Evolutionary conservation across 2,888 invertebrate genomes (phyloP).

Genomic region (Orgyia antiqua): DNA sequence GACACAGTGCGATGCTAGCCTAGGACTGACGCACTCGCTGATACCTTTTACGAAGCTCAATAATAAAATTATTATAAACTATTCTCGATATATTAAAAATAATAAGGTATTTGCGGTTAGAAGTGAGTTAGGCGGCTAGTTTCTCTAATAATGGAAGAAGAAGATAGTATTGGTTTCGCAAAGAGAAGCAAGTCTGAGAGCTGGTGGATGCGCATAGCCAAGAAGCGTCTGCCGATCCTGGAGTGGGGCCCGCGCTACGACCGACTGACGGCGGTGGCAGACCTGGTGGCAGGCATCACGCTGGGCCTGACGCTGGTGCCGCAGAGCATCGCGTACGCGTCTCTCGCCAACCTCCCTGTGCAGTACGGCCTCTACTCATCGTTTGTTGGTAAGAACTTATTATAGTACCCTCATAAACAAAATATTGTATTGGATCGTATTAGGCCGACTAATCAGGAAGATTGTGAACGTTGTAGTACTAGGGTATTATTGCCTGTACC

Average conservation of each 20-base stretch:
- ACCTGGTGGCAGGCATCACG: slow-evolving; percentile 92
- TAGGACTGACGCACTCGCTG: no score
- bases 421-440: no score
- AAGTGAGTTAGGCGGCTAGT: no score
- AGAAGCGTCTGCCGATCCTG: slow-evolving; percentile 70
- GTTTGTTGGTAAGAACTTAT: slow-evolving; percentile 82
- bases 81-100: no score
- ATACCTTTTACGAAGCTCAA: no score
- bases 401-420: no score
- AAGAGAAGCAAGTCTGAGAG: slow-evolving; percentile 12
- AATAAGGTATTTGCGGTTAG: no score
- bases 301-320: slow-evolving; percentile 95
- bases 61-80: no score
- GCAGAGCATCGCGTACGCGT: slow-evolving; percentile 94
- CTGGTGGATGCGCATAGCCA: slow-evolving; percentile 27
- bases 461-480: no score
- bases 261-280: slow-evolving; percentile 83
- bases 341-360: slow-evolving; percentile 89
- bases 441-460: no score
- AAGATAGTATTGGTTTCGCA: slow-evolving; percentile 28
- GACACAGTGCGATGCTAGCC: no score
- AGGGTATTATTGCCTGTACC: no score
- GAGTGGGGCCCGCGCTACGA: slow-evolving; percentile 85
- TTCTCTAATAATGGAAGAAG: slow-evolving; percentile 33
- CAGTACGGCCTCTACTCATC: slow-evolving; percentile 96